A percentile compares a stretch with the other conserved stretches of the same genome.
These are phyloP conservation scores for Ischnura elegans DNA, from an alignment of 2,888 invertebrate species.

Conservation along the genomic window DNA sequence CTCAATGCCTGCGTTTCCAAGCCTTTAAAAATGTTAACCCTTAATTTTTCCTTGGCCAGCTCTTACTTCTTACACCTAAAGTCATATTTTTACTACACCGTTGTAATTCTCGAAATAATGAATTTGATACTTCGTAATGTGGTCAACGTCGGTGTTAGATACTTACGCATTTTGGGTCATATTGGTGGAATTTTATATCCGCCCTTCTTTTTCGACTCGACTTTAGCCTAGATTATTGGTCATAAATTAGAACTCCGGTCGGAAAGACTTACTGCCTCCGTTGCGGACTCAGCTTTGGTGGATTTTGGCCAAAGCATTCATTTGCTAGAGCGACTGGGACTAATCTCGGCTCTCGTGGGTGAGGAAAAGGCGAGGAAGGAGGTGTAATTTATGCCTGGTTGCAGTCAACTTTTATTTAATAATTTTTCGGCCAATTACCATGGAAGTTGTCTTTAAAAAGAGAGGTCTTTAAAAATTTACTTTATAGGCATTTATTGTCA, in stretches of 20 bases:
- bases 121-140: too few species aligned
- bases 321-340: background rate
- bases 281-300: background rate
- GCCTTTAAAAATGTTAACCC: too few species aligned
- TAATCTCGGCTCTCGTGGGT: background rate
- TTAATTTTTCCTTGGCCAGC: too few species aligned
- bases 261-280: background rate
- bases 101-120: too few species aligned
- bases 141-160: too few species aligned
- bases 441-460: background rate
- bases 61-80: too few species aligned
- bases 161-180: background rate
- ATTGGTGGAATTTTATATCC: background rate
- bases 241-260: background rate
- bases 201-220: background rate
- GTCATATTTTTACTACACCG: too few species aligned
- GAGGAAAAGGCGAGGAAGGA: background rate
- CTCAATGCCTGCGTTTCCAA: too few species aligned
- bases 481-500: background rate
- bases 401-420: background rate
- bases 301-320: background rate
- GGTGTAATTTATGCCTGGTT: background rate
- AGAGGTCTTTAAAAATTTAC: background rate
- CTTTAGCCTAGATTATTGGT: background rate
- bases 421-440: slow-evolving; percentile 14